These are phyloP conservation scores for Polydrusus pterygomalis DNA, from an alignment of 2,888 invertebrate species.

Conservation along the genomic window DNA sequence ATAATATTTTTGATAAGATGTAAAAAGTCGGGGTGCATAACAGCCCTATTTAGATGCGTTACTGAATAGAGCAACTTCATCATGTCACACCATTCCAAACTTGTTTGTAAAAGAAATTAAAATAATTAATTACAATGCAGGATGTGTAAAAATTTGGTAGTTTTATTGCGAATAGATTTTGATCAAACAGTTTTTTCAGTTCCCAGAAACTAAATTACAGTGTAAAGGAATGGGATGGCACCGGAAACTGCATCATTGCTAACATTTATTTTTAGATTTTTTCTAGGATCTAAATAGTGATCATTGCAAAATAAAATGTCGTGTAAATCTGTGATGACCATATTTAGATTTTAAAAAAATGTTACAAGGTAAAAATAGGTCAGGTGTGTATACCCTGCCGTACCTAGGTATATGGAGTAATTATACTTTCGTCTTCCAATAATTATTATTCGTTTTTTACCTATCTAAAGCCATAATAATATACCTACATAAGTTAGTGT, in stretches of 20 bases:
- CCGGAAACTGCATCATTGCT: constrained; percentile 15
- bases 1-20: no score
- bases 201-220: constrained; percentile 15
- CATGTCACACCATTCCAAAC: neutral
- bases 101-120: neutral
- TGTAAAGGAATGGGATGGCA: constrained; percentile 15
- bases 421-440: no score
- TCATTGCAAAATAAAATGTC: neutral
- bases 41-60: no score
- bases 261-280: neutral
- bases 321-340: no score
- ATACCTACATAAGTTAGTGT: no score
- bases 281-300: neutral
- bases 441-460: no score
- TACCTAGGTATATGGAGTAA: no score
- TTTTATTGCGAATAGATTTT: neutral
- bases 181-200: constrained; percentile 8
- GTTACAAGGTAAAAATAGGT: no score
- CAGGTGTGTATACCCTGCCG: no score
- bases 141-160: constrained; percentile 25
- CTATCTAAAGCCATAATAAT: no score
- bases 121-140: constrained; percentile 9
- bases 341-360: no score
- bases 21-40: no score
- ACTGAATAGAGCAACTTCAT: neutral